Evolutionary conservation across 2,888 invertebrate species (phyloP).

Genomic region (Apomyelois bistriatella): DNA sequence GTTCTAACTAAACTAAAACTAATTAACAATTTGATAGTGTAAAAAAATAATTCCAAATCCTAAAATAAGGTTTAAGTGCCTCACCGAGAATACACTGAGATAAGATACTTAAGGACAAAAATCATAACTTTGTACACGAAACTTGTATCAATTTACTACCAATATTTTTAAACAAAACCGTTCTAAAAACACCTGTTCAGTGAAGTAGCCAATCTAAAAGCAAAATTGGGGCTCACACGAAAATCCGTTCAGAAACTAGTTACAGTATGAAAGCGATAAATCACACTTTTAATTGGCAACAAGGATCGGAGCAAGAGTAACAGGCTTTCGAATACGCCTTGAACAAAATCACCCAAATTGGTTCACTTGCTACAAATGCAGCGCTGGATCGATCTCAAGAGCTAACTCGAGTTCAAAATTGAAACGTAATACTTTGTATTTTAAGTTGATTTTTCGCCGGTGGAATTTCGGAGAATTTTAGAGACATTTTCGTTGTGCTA

Average conservation of each 20-base stretch:
- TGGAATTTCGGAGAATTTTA: conserved; percentile 32
- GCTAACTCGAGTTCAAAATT: conserved; percentile 16
- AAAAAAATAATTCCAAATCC: no score
- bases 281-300: conserved; percentile 11
- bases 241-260: conserved; percentile 4
- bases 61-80: no score
- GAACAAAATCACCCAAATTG: conserved; percentile 13
- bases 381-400: conserved; percentile 51
- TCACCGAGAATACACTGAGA: no score
- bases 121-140: no score
- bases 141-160: no score
- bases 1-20: no score
- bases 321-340: conserved; percentile 10
- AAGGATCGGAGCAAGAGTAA: not conserved
- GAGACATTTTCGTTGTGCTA: conserved; percentile 48
- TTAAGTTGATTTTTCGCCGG: conserved; percentile 17
- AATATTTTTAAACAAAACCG: no score
- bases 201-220: not conserved
- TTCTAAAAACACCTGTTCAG: not conserved
- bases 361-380: conserved; percentile 40
- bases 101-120: no score
- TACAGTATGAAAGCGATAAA: conserved; percentile 8
- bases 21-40: no score
- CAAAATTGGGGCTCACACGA: not conserved
- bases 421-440: not conserved